phyloP scores from a whole-genome alignment of 2,113 vertebrate genomes.

The Gymnarchus niloticus region DNA sequence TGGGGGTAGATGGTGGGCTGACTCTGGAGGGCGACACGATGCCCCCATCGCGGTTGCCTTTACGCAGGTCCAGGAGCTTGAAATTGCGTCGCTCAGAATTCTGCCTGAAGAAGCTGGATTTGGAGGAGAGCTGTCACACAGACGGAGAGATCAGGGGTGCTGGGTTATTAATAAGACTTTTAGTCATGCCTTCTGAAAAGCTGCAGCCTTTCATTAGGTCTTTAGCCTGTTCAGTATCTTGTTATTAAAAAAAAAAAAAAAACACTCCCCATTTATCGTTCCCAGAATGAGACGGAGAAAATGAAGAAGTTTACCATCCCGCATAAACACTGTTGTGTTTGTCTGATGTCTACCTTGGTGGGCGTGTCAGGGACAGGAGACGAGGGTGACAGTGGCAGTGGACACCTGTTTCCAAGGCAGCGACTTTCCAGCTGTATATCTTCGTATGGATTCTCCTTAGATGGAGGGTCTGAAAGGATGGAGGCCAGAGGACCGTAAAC shows the following conservation, averaged over 20 bases:
- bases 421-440: conserved; percentile 87
- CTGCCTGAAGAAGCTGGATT: conserved; percentile 82
- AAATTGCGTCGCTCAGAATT: conserved; percentile 88
- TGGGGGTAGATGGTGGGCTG: conserved; percentile 92
- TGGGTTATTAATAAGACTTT: not conserved
- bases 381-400: conserved; percentile 69
- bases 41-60: conserved; percentile 74
- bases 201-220: not conserved
- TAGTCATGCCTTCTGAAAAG: not conserved
- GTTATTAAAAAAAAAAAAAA: not conserved
- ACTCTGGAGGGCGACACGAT: conserved; percentile 73
- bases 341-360: conserved; percentile 69
- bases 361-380: conserved; percentile 73
- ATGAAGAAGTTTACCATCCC: not conserved
- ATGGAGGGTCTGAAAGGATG: conserved; percentile 74
- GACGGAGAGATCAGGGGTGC: not conserved
- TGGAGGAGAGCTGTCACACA: conserved; percentile 60
- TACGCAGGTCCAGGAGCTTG: conserved; percentile 82
- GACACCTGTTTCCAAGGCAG: conserved; percentile 79
- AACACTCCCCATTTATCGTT: not conserved
- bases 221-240: not conserved
- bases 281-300: not conserved
- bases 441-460: conserved; percentile 95
- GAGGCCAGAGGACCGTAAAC: not conserved
- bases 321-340: not conserved